Base-by-base conservation (phyloP, 2,113 vertebrate species). In the Danionella cerebrum region DNA sequence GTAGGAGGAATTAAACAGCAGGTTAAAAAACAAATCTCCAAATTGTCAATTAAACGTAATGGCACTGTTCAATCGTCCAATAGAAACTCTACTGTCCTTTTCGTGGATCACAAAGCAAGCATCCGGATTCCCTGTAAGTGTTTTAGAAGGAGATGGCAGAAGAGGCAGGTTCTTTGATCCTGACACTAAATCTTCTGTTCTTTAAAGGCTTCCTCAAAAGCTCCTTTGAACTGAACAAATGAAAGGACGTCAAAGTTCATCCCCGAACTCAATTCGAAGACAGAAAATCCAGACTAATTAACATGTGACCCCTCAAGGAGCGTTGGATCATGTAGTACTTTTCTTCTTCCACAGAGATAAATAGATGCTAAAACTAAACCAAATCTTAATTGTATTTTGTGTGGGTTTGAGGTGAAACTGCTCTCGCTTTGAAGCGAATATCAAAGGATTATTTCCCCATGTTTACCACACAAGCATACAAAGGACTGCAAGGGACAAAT, bases 271-370 rank as follows among this genome's bases (percentile, higher is more conserved):
- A 45, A 68, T 51, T 19, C n/a, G 38, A 50, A 53, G 29, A 33
- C 27, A 53, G 35, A 42, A 76, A 72, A 74, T 78, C 76, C 69
- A 70, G 57, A 41, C 36, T 52, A 71, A 76, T 76, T 69, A 71
- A 62, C 47, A 73, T 31, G 53, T 54, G 39, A 62, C 72, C 50
- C 41, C 51, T 33, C 24, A 10, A 21, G 53, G 42, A 45, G 14
- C 10, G 13, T 12, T 22, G 6, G 35, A 35, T 42, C 16, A 12
- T 64, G 24, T 24, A 29, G 18, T 33, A 24, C 59, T 72, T 2
- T 29, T 21, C 11, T 10, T 12, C 16, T n/a, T 63, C 27, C 3
- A 4, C 22, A 1, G n/a, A n/a, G n/a, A n/a, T n/a, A n/a, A n/a
- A n/a, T n/a, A n/a, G n/a, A n/a, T n/a, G n/a, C n/a, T n/a, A n/a